A percentile compares a stretch with the other conserved stretches of the same genome.
Conservation (phyloP, 2,113 vertebrate genomes). For the Petrocephalus zakoni region DNA sequence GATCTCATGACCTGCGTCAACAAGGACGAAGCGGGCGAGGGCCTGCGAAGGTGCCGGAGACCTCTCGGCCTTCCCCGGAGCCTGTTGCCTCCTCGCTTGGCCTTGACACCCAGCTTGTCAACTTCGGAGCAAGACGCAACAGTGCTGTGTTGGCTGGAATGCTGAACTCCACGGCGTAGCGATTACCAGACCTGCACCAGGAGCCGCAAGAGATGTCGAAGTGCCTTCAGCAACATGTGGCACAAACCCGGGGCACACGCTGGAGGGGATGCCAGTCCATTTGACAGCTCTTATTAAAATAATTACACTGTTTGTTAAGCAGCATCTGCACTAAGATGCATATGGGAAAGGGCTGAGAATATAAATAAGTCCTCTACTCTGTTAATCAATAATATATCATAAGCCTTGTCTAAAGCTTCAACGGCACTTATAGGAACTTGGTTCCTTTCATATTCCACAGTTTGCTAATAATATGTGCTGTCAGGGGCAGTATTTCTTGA, state of each 20-base stretch:
- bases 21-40: neutral
- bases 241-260: neutral
- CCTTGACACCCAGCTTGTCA: neutral
- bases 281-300: neutral
- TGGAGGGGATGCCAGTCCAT: neutral
- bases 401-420: neutral
- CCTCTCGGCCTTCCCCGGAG: neutral
- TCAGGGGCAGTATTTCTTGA: neutral
- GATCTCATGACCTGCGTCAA: constrained; percentile 4
- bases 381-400: constrained; percentile 5
- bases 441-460: neutral
- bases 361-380: neutral
- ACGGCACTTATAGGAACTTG: neutral
- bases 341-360: neutral
- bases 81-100: neutral
- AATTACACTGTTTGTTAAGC: neutral
- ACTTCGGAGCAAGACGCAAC: neutral
- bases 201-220: too few relatives aligned
- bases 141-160: neutral
- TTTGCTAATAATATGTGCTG: neutral
- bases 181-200: neutral
- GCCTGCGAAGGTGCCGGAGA: neutral
- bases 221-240: neutral
- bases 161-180: neutral
- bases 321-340: neutral